Percentiles rank a stretch among this genome's conserved stretches.
Evolutionary conservation across 2,888 invertebrate species (phyloP).

Genomic region (Eledona agricola): DNA sequence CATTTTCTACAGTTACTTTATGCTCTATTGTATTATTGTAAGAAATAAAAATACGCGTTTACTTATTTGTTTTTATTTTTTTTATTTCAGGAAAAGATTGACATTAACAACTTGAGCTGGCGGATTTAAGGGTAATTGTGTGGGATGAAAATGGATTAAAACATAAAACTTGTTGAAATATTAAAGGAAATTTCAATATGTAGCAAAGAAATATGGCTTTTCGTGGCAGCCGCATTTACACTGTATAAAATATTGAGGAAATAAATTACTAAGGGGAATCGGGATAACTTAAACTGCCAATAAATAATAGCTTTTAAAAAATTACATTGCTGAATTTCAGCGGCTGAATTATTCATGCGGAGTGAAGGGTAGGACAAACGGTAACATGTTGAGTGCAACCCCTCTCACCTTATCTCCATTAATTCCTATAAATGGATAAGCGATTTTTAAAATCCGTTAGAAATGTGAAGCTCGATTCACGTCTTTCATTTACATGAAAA

Average conservation of each 20-base stretch:
- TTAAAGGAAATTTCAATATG: slow-evolving; percentile 60
- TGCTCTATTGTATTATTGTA: too few relatives aligned
- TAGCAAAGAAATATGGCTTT: slow-evolving; percentile 57
- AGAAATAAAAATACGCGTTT: too few relatives aligned
- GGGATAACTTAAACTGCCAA: slow-evolving; percentile 56
- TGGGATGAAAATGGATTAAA: slow-evolving; percentile 25
- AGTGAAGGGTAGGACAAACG: slow-evolving; percentile 29
- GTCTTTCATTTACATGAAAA: slow-evolving; percentile 12
- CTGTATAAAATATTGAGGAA: slow-evolving; percentile 57
- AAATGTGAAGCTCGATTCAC: too few relatives aligned
- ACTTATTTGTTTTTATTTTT: too few relatives aligned
- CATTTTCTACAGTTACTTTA: too few relatives aligned
- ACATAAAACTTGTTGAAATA: slow-evolving; percentile 53
- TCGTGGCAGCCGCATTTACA: slow-evolving; percentile 56
- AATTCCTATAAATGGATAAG: slow-evolving; percentile 11
- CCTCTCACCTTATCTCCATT: slow-evolving; percentile 22
- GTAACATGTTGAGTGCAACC: slow-evolving; percentile 22
- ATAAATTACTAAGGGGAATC: slow-evolving; percentile 57
- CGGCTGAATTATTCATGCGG: slow-evolving; percentile 50
- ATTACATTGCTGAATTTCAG: slow-evolving; percentile 50
- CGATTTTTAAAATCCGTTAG: too few relatives aligned
- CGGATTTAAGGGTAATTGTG: too few relatives aligned
- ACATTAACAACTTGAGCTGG: too few relatives aligned
- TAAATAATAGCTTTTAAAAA: slow-evolving; percentile 58
- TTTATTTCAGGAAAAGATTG: too few relatives aligned